Base-by-base conservation (phyloP, 2,797 vertebrate species). In the Phalloptychus januarius region DNA sequence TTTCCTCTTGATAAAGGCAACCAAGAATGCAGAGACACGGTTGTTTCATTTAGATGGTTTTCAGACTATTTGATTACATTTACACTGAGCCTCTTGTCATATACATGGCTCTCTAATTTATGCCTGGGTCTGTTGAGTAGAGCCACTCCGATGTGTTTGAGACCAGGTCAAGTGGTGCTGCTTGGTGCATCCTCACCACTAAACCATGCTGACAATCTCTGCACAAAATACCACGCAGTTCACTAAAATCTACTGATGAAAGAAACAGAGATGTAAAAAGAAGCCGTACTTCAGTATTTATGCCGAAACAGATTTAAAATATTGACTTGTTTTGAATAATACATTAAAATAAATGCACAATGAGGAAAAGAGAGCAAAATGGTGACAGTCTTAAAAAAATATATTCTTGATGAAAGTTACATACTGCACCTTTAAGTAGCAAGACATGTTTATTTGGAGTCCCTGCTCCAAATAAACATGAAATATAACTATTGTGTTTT, bases 111-210 rank as follows among this genome's bases (percentile, higher is more conserved):
- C 44, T 52, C 76, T 48, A 63, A 79, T 85, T n/a, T 7, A 44
- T 74, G 82, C 76, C 58, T 79, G 71, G n/a, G 67, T 79, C 52
- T 76, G 69, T 74, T 1, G 8, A 67, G 78, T 69, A 48, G 77
- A 84, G 79, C 67, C 81, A 80, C 78, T 83, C 61, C 83, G 85
- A 81, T 85, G 78, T 77, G 74, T 46, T 79, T 77, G 82, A 87
- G 81, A 85, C 73, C 85, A 86, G 83, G 87, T 90, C 83, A 86
- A 89, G 80, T 82, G 83, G 79, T 76, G 87, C 69, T 87, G 83
- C 87, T 79, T 65, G 80, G 79, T 81, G 71, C 79, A 2, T 80
- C 79, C 63, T 81, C 56, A 13, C 44, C 63, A 67, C 36, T 40
- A 38, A 85, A 79, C 79, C 77, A 74, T 75, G 75, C 63, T 40